phyloP scores from a whole-genome alignment of 1,140 invertebrate species.

The Limonius californicus region DNA sequence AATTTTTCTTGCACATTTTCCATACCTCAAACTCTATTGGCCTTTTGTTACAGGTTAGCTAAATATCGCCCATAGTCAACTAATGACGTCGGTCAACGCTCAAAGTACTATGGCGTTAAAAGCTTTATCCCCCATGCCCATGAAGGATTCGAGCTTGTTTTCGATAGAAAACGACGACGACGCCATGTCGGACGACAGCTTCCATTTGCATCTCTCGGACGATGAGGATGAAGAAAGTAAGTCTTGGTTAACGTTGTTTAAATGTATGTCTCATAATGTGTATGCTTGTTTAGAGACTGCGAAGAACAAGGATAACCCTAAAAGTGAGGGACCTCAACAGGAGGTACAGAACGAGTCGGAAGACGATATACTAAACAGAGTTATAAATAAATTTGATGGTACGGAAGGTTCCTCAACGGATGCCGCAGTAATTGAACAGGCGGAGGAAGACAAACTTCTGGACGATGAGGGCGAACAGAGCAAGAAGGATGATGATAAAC shows the following conservation, averaged over 20 bases:
- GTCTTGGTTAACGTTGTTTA: neutral
- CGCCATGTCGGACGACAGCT: neutral
- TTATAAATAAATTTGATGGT: conserved; percentile 12
- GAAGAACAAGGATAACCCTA: too few relatives aligned
- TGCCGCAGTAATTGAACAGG: neutral
- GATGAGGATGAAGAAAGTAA: neutral
- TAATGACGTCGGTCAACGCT: neutral
- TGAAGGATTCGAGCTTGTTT: neutral
- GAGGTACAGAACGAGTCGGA: too few relatives aligned
- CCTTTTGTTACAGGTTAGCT: too few relatives aligned
- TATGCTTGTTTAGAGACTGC: neutral
- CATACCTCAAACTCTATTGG: too few relatives aligned
- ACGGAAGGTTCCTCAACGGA: neutral
- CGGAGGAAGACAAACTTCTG: neutral
- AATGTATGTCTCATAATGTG: neutral
- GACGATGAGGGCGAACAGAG: neutral
- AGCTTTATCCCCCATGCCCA: neutral
- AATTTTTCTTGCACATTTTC: too few relatives aligned
- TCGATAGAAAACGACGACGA: neutral
- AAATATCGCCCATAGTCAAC: neutral
- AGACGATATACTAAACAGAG: conserved; percentile 8
- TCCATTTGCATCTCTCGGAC: conserved; percentile 3
- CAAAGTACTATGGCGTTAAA: neutral
- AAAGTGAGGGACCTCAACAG: too few relatives aligned
- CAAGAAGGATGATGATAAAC: neutral